Base-by-base conservation (phyloP, 2,113 vertebrate genomes). In the Myotis davidii region DNA sequence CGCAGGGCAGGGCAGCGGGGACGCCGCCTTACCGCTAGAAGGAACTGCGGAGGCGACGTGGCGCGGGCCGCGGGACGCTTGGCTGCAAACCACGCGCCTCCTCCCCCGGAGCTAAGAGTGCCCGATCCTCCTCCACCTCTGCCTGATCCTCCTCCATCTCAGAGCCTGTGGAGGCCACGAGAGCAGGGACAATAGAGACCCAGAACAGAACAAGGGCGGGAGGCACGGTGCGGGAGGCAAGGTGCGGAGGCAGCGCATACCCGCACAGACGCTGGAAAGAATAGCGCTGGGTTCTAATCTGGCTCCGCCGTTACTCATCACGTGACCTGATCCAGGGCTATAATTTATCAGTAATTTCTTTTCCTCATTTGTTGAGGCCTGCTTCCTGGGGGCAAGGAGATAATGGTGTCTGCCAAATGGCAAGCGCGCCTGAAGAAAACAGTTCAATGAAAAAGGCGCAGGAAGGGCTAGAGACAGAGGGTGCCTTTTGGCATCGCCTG, bases 231-330 rank as follows among this genome's bases (percentile, higher is more conserved):
- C 12, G 34, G 16, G 23, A 73, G 4, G 74, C 20, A 67, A n/a
- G 1, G 12, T 5, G 14, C 17, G n/a, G 18, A 77, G 3, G 76
- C 23, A 70, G 39, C 3, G 8, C 14, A 2, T 16, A 18, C 23
- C 9, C 21, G 69, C 50, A 23, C 27, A 17, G 27, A 21, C 52
- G 9, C 25, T 4, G n/a, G 64, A 1, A 21, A 7, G 4, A 48
- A 39, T 17, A 17, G 65, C 5, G 2, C 32, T 14, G 6, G 64
- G 45, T 20, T 52, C 56, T 14, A 9, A 29, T 8, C 6, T 25
- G 42, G 1, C 12, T 25, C 25, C 9, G 2, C 18, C 59, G 11
- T 5, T 32, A 1, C 27, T 13, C 1, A 6, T 16, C 29, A 9
- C 3, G 18, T 27, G 65, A 20, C n/a, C n/a, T 52, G 16, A 37